Percentiles rank a stretch among this genome's conserved stretches.
Evolutionary conservation across 2,113 vertebrate species (phyloP).

Genomic region (Lagopus muta): DNA sequence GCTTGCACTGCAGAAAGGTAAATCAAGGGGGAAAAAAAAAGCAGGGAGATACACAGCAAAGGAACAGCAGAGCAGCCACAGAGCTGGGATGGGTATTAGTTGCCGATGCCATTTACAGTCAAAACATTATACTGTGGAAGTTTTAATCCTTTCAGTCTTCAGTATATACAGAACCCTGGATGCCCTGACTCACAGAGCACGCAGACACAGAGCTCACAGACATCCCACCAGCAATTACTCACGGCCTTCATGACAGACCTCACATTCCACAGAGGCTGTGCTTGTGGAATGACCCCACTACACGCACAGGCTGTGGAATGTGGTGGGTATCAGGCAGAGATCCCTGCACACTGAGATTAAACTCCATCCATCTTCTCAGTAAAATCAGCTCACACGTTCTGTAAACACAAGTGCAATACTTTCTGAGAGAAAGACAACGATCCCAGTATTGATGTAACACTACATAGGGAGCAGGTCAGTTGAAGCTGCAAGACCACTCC

Average conservation of each 20-base stretch:
- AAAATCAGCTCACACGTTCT: not conserved
- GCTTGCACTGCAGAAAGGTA: not conserved
- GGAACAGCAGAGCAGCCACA: not conserved
- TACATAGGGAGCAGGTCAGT: not conserved
- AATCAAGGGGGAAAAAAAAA: not conserved
- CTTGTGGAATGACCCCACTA: conserved; percentile 31
- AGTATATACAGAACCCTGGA: not conserved
- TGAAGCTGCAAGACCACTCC: not conserved
- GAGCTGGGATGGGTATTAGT: not conserved
- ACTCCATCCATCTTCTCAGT: conserved; percentile 28
- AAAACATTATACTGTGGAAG: not conserved
- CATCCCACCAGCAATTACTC: not conserved
- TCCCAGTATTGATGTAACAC: not conserved
- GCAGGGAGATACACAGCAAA: not conserved
- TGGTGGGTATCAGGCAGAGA: conserved; percentile 25
- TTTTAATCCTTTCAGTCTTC: not conserved
- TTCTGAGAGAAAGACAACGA: not conserved
- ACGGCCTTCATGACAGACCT: not conserved
- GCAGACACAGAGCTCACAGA: not conserved
- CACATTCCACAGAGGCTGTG: conserved; percentile 1
- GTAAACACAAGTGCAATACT: not conserved
- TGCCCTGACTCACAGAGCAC: not conserved
- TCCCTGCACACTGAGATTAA: not conserved
- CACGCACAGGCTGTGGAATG: conserved; percentile 43
- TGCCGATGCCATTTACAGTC: not conserved